A percentile compares a stretch with the other conserved stretches of the same genome.
phyloP scores from a whole-genome alignment of 1,140 invertebrate species.

The Melipona quadrifasciata region DNA sequence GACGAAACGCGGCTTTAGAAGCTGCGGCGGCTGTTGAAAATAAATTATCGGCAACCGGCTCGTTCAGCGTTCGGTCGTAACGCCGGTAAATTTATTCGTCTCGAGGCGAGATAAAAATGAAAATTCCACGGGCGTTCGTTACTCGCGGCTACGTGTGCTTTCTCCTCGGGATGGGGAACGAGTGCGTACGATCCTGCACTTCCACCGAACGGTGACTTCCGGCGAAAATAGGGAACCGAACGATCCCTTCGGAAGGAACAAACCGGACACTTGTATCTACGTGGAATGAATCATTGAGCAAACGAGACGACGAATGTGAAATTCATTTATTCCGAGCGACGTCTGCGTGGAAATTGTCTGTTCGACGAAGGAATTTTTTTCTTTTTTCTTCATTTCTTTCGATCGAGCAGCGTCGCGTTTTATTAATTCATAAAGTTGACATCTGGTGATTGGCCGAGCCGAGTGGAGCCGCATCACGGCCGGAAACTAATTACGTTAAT shows the following conservation, averaged over 20 bases:
- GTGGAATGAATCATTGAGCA: neutral
- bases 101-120: neutral
- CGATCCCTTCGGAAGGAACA: neutral
- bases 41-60: neutral
- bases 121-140: neutral
- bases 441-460: constrained; percentile 13
- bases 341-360: neutral
- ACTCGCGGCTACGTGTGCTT: neutral
- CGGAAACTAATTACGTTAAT: constrained; percentile 66
- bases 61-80: neutral
- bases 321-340: neutral
- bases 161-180: neutral
- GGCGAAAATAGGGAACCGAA: neutral
- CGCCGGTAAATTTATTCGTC: neutral
- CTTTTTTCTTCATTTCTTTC: too few relatives aligned
- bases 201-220: neutral
- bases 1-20: neutral
- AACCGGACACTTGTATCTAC: neutral
- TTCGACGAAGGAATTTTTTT: neutral
- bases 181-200: neutral
- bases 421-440: constrained; percentile 29
- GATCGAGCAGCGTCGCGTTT: constrained; percentile 1
- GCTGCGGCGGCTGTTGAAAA: neutral
- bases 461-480: neutral
- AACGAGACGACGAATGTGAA: neutral